A percentile compares a stretch with the other conserved stretches of the same genome.
Conservation (phyloP, 2,797 vertebrate species). For the Myiotriccus ornatus region DNA sequence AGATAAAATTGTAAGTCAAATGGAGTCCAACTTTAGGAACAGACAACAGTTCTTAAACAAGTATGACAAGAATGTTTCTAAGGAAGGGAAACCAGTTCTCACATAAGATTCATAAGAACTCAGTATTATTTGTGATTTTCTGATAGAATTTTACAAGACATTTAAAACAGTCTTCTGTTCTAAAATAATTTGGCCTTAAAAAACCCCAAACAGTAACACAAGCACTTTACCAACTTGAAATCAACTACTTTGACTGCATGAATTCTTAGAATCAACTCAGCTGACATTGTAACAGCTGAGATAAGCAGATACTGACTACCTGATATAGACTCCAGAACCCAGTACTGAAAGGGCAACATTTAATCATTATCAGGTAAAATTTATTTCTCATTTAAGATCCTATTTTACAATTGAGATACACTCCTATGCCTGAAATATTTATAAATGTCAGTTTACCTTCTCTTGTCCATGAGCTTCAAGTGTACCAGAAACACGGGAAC, state of each 20-base stretch:
- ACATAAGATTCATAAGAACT: not conserved
- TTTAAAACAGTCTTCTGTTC: not conserved
- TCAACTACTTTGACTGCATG: not conserved
- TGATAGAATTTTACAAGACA: not conserved
- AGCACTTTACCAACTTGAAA: not conserved
- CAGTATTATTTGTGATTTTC: not conserved
- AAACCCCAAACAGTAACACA: not conserved
- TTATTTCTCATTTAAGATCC: not conserved
- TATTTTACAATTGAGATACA: not conserved
- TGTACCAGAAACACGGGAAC: slow-evolving; percentile 83
- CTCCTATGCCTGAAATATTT: not conserved
- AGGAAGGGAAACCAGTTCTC: not conserved
- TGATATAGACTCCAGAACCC: not conserved
- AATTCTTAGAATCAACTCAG: not conserved
- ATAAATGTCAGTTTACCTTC: slow-evolving; percentile 76
- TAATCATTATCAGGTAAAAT: not conserved
- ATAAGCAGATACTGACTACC: not conserved
- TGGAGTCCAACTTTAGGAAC: not conserved
- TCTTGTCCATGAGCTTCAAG: slow-evolving; percentile 81
- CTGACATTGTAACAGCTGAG: not conserved
- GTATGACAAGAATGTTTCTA: not conserved
- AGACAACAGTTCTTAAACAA: not conserved
- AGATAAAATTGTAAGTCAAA: not conserved
- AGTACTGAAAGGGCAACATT: not conserved
- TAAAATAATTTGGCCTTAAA: not conserved